Evolutionary conservation across 2,113 vertebrate genomes (phyloP), one percentile per base, ranked within the genome.

Genomic region (Vulpes lagopus): DNA sequence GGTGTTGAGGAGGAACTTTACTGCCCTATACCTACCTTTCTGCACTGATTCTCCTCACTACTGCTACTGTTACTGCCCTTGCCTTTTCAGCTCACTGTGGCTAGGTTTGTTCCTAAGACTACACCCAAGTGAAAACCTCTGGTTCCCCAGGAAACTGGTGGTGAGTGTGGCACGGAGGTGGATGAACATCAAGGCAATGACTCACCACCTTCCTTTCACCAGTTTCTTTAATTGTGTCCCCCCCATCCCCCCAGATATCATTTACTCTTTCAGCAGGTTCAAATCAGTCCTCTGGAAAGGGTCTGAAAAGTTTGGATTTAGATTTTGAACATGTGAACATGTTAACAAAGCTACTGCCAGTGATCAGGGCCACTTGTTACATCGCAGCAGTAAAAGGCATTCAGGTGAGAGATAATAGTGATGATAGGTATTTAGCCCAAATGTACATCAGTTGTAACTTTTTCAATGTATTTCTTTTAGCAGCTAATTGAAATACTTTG

Each of bases 371-470:
- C 98, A 96, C 98, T 99, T 99, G 98, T 99, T 98, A 98, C 96
- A 98, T 98, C 98, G 98, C 98, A 98, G 98, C 98, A 96, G 94
- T 98, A 98, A 98, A 98, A 98, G 97, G 97, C 98, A 96, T 98
- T 98, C 98, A 98, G 98, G 98, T 98, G 98, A 98, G 98, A 98
- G 98, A 98, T 97, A 98, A 98, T 98, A 98, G 94, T 99, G 98
- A 99, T 99, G 99, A 98, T 97, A 98, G 98, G 98, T 98, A 98
- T 99, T 99, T 98, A 99, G 97, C 95, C 97, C 98, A 98, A 98
- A 98, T 96, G 95, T 97, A 98, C 93, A 97, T 98, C 98, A 98
- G 97, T 98, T 98, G 90, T 97, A 98, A 98, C 98, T 99, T 98
- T 98, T 98, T 98, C 97, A 97, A 94, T 97, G 82, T 94, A 86